Evolutionary conservation across 2,113 vertebrate species (phyloP).

Genomic region (Cariama cristata): DNA sequence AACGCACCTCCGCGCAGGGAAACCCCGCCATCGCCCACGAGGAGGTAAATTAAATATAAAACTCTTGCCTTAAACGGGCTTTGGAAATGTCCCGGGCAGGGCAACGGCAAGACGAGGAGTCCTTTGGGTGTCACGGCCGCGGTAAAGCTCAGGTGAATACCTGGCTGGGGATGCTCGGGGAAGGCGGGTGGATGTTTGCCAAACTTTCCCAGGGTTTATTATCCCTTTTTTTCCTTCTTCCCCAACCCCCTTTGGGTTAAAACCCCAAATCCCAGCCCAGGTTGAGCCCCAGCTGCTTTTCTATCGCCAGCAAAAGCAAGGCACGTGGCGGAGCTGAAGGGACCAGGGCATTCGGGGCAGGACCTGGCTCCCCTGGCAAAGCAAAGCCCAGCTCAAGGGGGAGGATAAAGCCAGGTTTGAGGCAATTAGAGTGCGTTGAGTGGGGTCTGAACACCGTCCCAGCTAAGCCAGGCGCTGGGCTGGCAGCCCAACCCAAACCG

Average conservation of each 20-base stretch:
- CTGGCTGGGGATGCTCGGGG: neutral
- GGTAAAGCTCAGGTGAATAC: neutral
- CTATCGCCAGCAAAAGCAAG: neutral
- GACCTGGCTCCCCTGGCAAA: neutral
- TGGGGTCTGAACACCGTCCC: accelerated
- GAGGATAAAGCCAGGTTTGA: neutral
- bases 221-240: neutral
- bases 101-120: neutral
- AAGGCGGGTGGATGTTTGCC: neutral
- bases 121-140: neutral
- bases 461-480: neutral
- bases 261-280: neutral
- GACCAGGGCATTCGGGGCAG: neutral
- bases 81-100: neutral
- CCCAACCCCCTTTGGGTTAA: neutral
- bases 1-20: accelerated
- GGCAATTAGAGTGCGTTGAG: neutral
- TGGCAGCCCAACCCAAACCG: neutral
- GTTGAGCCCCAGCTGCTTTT: neutral
- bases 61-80: neutral
- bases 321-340: accelerated
- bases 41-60: neutral
- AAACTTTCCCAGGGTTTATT: neutral
- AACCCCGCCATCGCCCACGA: accelerated
- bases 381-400: neutral